phyloP scores from a whole-genome alignment of 2,113 vertebrate species.

The Oenanthe oenanthe region DNA sequence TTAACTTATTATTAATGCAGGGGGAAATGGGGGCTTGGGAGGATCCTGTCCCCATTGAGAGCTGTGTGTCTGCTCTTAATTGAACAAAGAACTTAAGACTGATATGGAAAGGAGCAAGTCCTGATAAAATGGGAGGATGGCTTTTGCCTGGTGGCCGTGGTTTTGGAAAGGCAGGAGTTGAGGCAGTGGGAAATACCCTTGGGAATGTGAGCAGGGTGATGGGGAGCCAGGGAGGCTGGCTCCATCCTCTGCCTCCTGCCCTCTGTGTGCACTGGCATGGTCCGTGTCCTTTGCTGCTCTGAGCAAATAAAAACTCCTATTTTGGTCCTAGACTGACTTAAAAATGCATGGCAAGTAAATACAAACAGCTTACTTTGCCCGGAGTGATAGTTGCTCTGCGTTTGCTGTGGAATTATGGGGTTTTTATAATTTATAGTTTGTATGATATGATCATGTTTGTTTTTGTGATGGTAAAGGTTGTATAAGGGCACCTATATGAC shows the following conservation, averaged over 20 bases:
- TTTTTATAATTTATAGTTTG: background rate
- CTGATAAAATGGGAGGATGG: background rate
- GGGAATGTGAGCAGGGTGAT: fast-evolving
- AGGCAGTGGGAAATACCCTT: background rate
- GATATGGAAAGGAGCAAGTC: background rate
- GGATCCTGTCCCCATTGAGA: background rate
- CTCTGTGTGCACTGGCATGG: fast-evolving
- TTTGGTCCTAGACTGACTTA: background rate
- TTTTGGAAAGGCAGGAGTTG: background rate
- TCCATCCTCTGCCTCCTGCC: background rate
- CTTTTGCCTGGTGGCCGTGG: fast-evolving
- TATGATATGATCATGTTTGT: fast-evolving
- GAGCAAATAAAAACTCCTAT: background rate
- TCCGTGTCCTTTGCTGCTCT: background rate
- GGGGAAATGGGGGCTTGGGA: background rate
- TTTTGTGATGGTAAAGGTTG: background rate
- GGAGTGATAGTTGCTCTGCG: background rate
- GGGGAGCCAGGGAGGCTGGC: background rate
- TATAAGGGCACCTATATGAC: background rate
- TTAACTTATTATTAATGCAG: background rate
- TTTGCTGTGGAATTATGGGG: background rate
- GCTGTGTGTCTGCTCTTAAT: fast-evolving
- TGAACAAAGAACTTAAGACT: background rate
- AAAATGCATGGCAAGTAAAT: background rate
- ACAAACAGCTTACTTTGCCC: background rate